Evolutionary conservation across 2,888 invertebrate genomes (phyloP).

Genomic region (Volucella inflata): DNA sequence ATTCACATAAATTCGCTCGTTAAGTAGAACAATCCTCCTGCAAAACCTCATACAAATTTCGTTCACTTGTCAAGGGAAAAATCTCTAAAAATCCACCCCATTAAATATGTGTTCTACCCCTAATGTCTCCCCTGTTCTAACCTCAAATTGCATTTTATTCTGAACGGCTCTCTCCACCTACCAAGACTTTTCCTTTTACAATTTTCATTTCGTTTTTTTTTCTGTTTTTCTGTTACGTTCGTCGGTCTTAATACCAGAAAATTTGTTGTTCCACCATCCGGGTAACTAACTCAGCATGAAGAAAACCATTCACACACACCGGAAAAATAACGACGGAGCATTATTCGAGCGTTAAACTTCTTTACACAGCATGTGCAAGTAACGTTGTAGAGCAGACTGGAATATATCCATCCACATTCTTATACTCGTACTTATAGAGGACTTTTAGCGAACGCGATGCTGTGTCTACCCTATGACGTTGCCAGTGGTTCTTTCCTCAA

Average conservation of each 20-base stretch:
- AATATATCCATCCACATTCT: not conserved
- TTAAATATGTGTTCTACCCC: not conserved
- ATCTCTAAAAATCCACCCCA: no score
- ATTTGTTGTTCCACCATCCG: conserved; percentile 59
- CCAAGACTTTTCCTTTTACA: conserved; percentile 8
- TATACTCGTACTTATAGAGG: not conserved
- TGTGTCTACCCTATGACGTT: conserved; percentile 47
- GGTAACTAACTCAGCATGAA: conserved; percentile 62
- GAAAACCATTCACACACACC: conserved; percentile 55
- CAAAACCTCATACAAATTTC: no score
- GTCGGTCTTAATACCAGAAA: conserved; percentile 45
- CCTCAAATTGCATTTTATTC: conserved; percentile 29
- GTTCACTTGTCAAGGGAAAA: no score
- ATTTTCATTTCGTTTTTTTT: conserved; percentile 12
- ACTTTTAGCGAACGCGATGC: not conserved
- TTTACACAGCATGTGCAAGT: conserved; percentile 47
- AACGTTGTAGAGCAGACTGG: conserved; percentile 13
- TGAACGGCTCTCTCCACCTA: no score
- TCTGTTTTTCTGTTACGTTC: not conserved
- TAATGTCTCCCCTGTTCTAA: conserved; percentile 5
- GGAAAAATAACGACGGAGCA: conserved; percentile 68
- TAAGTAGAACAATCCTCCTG: no score
- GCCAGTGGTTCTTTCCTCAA: conserved; percentile 33
- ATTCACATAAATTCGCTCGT: no score
- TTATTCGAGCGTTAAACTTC: conserved; percentile 72